Base-by-base conservation (phyloP, 2,797 vertebrate genomes). In the Malacoraja senta region DNA sequence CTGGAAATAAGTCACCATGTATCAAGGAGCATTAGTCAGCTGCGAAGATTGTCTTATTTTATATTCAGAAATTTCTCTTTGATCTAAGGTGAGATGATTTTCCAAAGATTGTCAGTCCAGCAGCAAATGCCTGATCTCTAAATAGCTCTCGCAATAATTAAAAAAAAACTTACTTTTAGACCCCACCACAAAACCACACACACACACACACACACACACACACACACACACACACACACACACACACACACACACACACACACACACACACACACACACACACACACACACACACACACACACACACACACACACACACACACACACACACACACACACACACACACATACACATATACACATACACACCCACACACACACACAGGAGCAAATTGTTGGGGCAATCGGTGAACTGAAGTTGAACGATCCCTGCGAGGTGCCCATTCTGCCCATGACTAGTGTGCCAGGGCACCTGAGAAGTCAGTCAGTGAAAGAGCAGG, bases 401-500 rank as follows among this genome's bases (percentile, higher is more conserved):
- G 65, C 84, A 65, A 32, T 88, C 35, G 35, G 10, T 32, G 19
- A 35, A 17, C 17, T 9, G 83, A 12, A 68, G 84, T 88, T 88
- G 84, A 88, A 19, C 35, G 84, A 38, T 86, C n/a, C n/a, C 17
- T 68, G 63, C 0, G 1, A 88, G 68, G 84, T 68, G n/a, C 17
- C 63, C 63, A 88, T 88, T 88, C n/a, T 35, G 19, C n/a, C 68
- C 32, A 21, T n/a, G 29, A 86, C 29, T 32, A 61, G 61, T 65
- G 61, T 65, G 29, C 83, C 83, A 86, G 61, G 32, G 61, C 63
- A 35, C 63, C 84, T 88, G 84, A 35, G 84, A 35, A 35, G n/a
- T 68, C 84, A 88, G 83, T n/a, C 13, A 88, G 61, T 68, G 84
- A 68, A 88, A 68, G 35, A 88, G 68, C n/a, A 63, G n/a, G 65